Base-by-base conservation (phyloP, 2,888 invertebrate genomes). In the Synergus gifuensis region DNA sequence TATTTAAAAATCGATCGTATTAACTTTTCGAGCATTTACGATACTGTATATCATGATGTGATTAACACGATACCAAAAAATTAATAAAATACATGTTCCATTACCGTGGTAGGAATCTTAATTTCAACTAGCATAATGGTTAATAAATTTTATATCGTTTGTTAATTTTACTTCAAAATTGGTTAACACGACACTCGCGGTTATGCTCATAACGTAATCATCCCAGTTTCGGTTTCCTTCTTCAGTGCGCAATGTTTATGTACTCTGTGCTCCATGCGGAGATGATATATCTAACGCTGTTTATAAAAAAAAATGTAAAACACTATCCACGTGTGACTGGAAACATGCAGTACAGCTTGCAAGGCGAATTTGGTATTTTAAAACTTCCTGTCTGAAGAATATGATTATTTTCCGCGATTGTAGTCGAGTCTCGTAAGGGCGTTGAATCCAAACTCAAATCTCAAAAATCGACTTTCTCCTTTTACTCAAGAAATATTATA, bases 131-230 rank as follows among this genome's bases (percentile, higher is more conserved):
- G 73, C 40, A 54, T 73, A 58, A 69, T 69, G 46, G 49, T 49
- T 73, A 40, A 73, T 73, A 54, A 69, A 69, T 73, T 73, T 73
- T 40, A 54, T 73, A 73, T 58, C 54, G 54, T 73, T 73, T 73
- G 54, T 73, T 73, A 73, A 73, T 73, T 54, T 73, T 73, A 73
- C 73, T 73, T 73, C 73, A 73, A 73, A 73, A 73, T 73, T 73
- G 54, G 54, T 54, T 73, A 40, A 73, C 36, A 73, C 36, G 69
- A 73, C 54, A 73, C 73, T 73, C 73, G 54, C 73, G 54, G 73
- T 73, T 73, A 73, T 73, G 69, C 69, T 73, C 69, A 73, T 49
- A 46, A 73, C 16, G 28, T 73, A 73, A 73, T 73, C 69, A 73
- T 28, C 49, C 40, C 54, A 73, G 73, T 58, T 73, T 73, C 73